Base-by-base conservation (phyloP, 2,888 invertebrate genomes). In the Mimachlamys varia region DNA sequence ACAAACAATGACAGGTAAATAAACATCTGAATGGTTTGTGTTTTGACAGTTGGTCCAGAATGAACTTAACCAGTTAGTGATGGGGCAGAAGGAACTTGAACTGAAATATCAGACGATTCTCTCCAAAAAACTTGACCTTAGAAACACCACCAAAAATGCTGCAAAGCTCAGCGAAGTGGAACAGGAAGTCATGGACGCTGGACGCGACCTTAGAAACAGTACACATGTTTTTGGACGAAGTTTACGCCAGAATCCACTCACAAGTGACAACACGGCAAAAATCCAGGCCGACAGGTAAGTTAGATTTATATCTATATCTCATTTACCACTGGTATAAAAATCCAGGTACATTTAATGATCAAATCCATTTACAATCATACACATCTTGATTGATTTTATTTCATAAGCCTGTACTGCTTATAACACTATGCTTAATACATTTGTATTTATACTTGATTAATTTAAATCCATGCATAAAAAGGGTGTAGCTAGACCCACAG, bases 271-370 rank as follows among this genome's bases (percentile, higher is more conserved):
- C 90, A 93, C 96, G 88, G 90, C 94, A 49, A 96, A 96, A 92
- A 95, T 96, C 55, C 96, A 96, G 91, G 95, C 95, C 27, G 96
- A 96, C 92, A 95, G 96, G 96, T 96, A 89, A 50, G 58, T 1
- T 7, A 44, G 44, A 44, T 44, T n/a, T n/a, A n/a, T n/a, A n/a
- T n/a, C n/a, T 5, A 44, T 44, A 5, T 44, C 4, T 44, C 15
- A 7, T 53, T 17, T 19, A 53, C 53, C 53, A 19, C n/a, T n/a
- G 53, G 58, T 50, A n/a, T 44, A 62, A 44, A 44, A 44, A 7
- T 44, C n/a, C n/a, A 44, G 44, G 44, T 44, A 7, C 3, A 7
- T 44, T 5, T 44, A 5, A 44, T 44, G 4, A 5, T 44, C 44
- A 44, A 44, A 44, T 44, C 44, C 44, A 44, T 44, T 44, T 7